Evolutionary conservation across 2,113 vertebrate species (phyloP).

Genomic region (Pangasianodon gigas): DNA sequence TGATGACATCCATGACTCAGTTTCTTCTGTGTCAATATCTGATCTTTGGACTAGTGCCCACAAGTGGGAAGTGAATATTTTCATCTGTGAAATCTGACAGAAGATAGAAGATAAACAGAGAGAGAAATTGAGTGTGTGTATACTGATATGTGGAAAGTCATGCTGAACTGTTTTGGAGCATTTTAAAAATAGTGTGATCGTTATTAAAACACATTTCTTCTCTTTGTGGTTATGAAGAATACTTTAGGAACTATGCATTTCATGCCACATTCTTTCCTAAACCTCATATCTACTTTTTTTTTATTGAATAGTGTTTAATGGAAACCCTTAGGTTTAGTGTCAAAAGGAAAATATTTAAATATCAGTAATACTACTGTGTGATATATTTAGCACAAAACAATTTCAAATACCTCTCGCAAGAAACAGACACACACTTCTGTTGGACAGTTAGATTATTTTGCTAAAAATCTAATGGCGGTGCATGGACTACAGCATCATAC

Average conservation of each 20-base stretch:
- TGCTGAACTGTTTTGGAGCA: neutral
- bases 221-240: constrained; percentile 46
- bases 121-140: neutral
- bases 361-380: constrained; percentile 9
- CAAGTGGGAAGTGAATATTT: neutral
- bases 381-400: constrained; percentile 2
- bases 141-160: neutral
- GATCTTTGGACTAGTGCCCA: constrained; percentile 6
- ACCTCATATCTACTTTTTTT: constrained; percentile 35
- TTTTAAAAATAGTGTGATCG: neutral
- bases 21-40: constrained; percentile 53
- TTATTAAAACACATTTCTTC: constrained; percentile 1
- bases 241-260: constrained; percentile 11
- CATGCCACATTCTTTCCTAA: constrained; percentile 58
- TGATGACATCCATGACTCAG: constrained; percentile 63
- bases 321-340: constrained; percentile 44
- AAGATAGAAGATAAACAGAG: neutral
- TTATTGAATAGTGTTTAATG: constrained; percentile 38
- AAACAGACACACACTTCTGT: neutral
- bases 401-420: neutral
- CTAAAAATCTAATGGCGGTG: neutral
- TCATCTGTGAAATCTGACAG: neutral
- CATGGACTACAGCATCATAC: neutral
- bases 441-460: neutral
- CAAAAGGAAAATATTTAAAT: neutral